A percentile compares a stretch with the other conserved stretches of the same genome.
Conservation (phyloP, 2,113 vertebrate species). For the Forbesichthys agassizii region DNA sequence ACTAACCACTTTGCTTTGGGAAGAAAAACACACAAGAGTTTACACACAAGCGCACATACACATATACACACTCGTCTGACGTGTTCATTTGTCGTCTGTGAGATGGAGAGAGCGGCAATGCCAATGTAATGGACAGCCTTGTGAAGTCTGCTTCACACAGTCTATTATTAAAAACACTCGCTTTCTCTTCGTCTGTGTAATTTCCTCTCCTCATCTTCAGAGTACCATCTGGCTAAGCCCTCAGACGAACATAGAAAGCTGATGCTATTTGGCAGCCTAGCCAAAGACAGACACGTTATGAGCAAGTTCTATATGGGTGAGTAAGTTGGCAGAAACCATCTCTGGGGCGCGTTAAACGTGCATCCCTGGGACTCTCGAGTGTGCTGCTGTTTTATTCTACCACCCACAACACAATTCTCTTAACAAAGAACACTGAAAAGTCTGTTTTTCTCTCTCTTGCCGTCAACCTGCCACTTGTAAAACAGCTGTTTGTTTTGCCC, state of each 20-base stretch:
- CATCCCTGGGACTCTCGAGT: slow-evolving; percentile 24
- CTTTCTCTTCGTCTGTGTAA: not conserved
- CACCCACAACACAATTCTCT: too few species aligned
- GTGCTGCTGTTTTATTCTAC: too few species aligned
- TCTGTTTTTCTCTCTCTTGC: slow-evolving; percentile 14
- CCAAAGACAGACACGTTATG: slow-evolving; percentile 93
- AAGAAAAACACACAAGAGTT: too few species aligned
- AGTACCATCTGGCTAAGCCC: slow-evolving; percentile 94
- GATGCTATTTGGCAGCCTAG: slow-evolving; percentile 96
- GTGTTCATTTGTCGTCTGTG: too few species aligned
- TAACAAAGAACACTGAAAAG: slow-evolving; percentile 22
- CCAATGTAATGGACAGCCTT: too few species aligned
- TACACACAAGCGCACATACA: too few species aligned
- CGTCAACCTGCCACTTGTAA: slow-evolving; percentile 20
- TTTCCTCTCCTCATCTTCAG: slow-evolving; percentile 63
- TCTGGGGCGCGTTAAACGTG: slow-evolving; percentile 57
- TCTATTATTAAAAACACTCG: not conserved
- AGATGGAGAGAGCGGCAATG: too few species aligned
- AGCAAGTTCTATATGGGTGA: slow-evolving; percentile 98
- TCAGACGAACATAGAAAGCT: slow-evolving; percentile 95
- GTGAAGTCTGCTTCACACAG: not conserved
- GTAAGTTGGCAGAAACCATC: slow-evolving; percentile 47
- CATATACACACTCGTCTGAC: too few species aligned
- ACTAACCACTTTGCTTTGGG: too few species aligned
- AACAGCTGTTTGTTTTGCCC: slow-evolving; percentile 28